Conservation (phyloP, 2,113 vertebrate genomes). For the Dipodomys merriami region DNA sequence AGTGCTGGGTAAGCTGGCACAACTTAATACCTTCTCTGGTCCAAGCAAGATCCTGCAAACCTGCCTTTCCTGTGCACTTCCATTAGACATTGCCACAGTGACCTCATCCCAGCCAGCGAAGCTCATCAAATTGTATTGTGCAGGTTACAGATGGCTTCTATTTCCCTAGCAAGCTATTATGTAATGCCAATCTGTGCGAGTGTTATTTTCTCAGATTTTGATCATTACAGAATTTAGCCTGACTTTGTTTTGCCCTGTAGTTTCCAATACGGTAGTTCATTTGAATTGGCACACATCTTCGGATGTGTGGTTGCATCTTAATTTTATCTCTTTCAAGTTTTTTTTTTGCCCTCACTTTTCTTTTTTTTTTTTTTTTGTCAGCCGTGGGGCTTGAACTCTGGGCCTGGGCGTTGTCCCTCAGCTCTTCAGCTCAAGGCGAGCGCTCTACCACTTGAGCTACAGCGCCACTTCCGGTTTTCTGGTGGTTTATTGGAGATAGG, state of each 20-base stretch:
- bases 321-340: slow-evolving; percentile 22
- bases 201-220: slow-evolving; percentile 49
- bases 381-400: no score
- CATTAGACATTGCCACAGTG: not conserved
- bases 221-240: not conserved
- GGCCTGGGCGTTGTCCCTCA: no score
- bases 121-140: not conserved
- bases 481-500: no score
- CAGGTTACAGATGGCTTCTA: slow-evolving; percentile 43
- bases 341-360: not conserved
- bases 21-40: not conserved
- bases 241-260: slow-evolving; percentile 2
- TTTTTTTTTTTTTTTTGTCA: not conserved
- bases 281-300: slow-evolving; percentile 28
- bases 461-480: no score
- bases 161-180: slow-evolving; percentile 52
- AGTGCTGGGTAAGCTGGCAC: not conserved
- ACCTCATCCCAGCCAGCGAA: not conserved
- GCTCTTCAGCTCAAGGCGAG: no score
- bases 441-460: no score
- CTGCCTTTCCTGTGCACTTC: not conserved
- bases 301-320: slow-evolving; percentile 3
- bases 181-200: slow-evolving; percentile 32
- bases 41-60: not conserved
- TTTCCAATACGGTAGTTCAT: slow-evolving; percentile 8